Base-by-base conservation (phyloP, 1,140 invertebrate species). In the Tribolium castaneum region DNA sequence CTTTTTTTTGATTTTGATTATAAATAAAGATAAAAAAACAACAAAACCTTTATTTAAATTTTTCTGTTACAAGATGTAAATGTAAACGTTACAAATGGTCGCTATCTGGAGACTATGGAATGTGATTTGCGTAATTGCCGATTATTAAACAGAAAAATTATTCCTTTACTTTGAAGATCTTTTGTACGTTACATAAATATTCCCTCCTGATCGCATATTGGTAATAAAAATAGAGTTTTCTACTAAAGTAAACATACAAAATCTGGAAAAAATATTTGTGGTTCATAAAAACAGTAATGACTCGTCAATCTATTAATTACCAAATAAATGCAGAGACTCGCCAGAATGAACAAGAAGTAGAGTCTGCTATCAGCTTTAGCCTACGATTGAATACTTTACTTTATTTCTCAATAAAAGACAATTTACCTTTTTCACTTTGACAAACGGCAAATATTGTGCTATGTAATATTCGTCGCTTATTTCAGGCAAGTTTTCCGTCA, bases 331-430 rank as follows among this genome's bases (percentile, higher is more conserved):
- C 1, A 19, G 2, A 62, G 19, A 62, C 56, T 62, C 14, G 56
- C 10, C 16, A 10, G 9, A 10, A 62, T 62, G 30, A 62, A 30
- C 16, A 30, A 10, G 30, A 62, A 30, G n/a, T 62, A 62, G 6
- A 62, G 56, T 62, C 14, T 22, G 56, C 19, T 62, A n/a, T 62
- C 56, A 25, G 56, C 16, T 62, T 62, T 62, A 13, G 13, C 22
- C 56, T 62, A 30, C 7, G 6, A 30, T 30, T 30, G 6, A 30
- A 30, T 5, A 6, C 3, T 5, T 30, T 30, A 30, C 6, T 30
- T 30, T 4, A 30, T 0, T 30, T 30, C 25, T 30, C 4, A 4
- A 30, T 30, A 4, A 30, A 30, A 30, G 6, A 30, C 3, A 30
- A 0, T 5, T 30, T 4, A 30, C 25, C 25, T 30, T 30, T 30